These are phyloP conservation scores for Thysanoteuthis rhombus DNA, from an alignment of 2,888 invertebrate species.

Conservation along the genomic window DNA sequence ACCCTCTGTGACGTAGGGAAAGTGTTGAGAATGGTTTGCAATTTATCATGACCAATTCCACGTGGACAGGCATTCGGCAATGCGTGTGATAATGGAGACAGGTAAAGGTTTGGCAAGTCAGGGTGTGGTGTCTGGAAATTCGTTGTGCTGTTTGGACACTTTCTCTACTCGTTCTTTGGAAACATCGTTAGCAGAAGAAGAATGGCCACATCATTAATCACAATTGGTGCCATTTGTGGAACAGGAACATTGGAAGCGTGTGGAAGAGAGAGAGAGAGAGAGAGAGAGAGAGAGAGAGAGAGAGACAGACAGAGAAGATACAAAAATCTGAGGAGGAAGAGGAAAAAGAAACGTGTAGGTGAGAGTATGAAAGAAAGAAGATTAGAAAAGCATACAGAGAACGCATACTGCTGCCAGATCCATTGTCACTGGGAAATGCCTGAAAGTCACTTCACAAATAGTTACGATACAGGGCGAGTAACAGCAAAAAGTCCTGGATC, in stretches of 20 bases:
- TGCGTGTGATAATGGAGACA: slow-evolving; percentile 12
- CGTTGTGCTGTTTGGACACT: slow-evolving; percentile 12
- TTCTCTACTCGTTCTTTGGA: background rate
- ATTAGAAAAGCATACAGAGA: too few relatives aligned
- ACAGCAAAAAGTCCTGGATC: too few relatives aligned
- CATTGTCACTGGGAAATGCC: too few relatives aligned
- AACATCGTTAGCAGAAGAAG: background rate
- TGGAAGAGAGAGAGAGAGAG: too few relatives aligned
- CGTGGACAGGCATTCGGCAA: background rate
- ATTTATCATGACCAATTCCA: background rate
- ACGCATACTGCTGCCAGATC: too few relatives aligned
- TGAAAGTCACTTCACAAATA: too few relatives aligned
- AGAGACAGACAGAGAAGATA: too few relatives aligned
- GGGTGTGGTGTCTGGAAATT: background rate
- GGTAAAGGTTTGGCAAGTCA: slow-evolving; percentile 12
- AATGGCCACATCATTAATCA: background rate
- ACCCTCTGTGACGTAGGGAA: background rate
- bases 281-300: too few relatives aligned
- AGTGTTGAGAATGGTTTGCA: background rate
- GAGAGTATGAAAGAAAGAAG: too few relatives aligned
- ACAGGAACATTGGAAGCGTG: background rate
- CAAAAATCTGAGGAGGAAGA: too few relatives aligned
- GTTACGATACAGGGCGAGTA: too few relatives aligned
- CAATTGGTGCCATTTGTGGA: slow-evolving; percentile 12
- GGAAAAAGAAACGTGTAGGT: too few relatives aligned